These are phyloP conservation scores for Hyperoplus lanceolatus DNA, from an alignment of 2,797 vertebrate species.

Conservation along the genomic window DNA sequence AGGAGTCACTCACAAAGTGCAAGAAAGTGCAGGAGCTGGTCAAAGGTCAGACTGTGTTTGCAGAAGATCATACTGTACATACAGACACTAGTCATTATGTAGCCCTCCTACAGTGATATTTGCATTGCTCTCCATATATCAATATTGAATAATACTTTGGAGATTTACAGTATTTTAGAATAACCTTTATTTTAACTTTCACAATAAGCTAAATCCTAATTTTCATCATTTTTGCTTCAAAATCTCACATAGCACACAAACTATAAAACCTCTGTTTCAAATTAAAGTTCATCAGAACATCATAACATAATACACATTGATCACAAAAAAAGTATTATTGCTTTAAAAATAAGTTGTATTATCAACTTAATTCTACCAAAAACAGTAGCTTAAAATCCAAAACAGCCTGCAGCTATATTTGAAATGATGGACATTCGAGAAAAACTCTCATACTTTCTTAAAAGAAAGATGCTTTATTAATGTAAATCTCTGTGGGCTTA, in stretches of 20 bases:
- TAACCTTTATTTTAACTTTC: too few species aligned
- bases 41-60: conserved; percentile 82
- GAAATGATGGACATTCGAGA: neutral
- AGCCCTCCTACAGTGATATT: neutral
- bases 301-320: neutral
- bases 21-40: conserved; percentile 90
- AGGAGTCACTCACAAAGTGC: conserved; percentile 89
- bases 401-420: neutral
- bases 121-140: neutral
- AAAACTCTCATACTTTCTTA: too few species aligned
- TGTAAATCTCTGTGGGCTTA: neutral
- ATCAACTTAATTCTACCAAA: neutral
- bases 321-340: neutral
- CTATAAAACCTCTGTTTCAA: neutral
- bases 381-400: neutral
- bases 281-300: neutral
- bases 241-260: neutral
- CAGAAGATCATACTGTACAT: too few species aligned
- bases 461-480: neutral
- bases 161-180: neutral
- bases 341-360: neutral
- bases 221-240: neutral
- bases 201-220: neutral
- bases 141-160: neutral
- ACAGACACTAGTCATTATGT: too few species aligned